These are phyloP conservation scores for Sycophila texana DNA, from an alignment of 2,888 invertebrate species.

Conservation along the genomic window DNA sequence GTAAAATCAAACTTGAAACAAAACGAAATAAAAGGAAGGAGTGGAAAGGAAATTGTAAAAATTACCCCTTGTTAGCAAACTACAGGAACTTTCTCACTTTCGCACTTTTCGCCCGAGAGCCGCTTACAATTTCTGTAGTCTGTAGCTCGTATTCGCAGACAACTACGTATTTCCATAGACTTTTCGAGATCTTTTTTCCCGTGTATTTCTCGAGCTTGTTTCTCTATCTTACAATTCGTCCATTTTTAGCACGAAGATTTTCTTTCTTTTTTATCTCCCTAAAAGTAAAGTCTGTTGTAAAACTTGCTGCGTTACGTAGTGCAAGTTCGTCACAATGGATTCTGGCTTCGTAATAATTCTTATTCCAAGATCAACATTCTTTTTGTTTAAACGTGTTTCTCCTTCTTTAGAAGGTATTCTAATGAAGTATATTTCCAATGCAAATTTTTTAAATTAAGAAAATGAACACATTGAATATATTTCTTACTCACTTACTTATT, in stretches of 20 bases:
- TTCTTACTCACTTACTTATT: too few relatives aligned
- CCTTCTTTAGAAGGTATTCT: too few relatives aligned
- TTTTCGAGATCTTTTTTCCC: background rate
- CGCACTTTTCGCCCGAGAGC: background rate
- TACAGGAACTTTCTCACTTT: constrained; percentile 43
- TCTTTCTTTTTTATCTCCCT: constrained; percentile 10
- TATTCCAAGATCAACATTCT: constrained; percentile 26
- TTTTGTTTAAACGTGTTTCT: too few relatives aligned
- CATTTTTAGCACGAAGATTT: constrained; percentile 18
- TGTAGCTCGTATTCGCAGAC: constrained; percentile 15
- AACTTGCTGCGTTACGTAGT: constrained; percentile 7
- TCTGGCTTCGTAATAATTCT: constrained; percentile 33
- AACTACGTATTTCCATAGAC: constrained; percentile 43
- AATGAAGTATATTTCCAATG: too few relatives aligned
- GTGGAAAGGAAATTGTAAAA: background rate
- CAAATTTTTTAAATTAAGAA: too few relatives aligned
- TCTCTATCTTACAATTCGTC: constrained; percentile 17
- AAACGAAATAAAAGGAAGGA: background rate
- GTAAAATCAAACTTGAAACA: constrained; percentile 37
- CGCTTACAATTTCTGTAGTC: too few relatives aligned
- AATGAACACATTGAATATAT: too few relatives aligned
- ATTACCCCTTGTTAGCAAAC: constrained; percentile 47
- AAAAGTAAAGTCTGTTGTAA: constrained; percentile 7
- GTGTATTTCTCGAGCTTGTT: background rate
- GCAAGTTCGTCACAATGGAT: constrained; percentile 5